Percentiles rank a stretch among this genome's conserved stretches.
Evolutionary conservation across 2,797 vertebrate genomes (phyloP).

Genomic region (Coregonus suidteri): DNA sequence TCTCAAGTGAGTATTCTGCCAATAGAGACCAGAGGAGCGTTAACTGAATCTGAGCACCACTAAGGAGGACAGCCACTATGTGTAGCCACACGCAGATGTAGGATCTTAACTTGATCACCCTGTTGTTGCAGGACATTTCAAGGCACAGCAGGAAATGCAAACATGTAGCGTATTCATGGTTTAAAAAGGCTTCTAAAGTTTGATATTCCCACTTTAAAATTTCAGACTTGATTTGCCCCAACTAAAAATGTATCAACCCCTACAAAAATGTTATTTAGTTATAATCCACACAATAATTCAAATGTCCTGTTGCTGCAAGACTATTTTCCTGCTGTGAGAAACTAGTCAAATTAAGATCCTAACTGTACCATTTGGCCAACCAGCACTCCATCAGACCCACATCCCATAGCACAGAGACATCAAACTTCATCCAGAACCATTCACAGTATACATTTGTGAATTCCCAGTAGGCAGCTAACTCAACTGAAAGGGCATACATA

Average conservation of each 20-base stretch:
- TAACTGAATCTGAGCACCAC: not conserved
- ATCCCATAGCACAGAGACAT: constrained; percentile 16
- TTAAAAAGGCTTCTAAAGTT: no score
- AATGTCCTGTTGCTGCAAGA: no score
- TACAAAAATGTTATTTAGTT: no score
- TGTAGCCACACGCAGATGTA: not conserved
- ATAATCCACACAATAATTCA: no score
- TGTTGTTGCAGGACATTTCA: no score
- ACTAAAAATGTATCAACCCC: no score
- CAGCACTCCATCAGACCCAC: not conserved
- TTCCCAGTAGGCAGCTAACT: constrained; percentile 39
- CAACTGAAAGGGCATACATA: constrained; percentile 28
- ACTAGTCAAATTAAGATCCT: not conserved
- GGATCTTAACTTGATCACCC: no score
- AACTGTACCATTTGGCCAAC: not conserved
- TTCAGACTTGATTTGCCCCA: no score
- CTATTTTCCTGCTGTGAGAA: not conserved
- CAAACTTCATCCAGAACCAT: constrained; percentile 39
- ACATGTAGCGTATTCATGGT: no score
- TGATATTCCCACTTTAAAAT: no score
- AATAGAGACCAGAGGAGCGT: not conserved
- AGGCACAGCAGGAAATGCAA: no score
- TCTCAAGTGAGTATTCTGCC: not conserved
- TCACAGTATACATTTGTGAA: constrained; percentile 4
- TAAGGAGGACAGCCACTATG: not conserved